Evolutionary conservation across 2,113 vertebrate species (phyloP).

Genomic region (Ctenomys sociabilis): DNA sequence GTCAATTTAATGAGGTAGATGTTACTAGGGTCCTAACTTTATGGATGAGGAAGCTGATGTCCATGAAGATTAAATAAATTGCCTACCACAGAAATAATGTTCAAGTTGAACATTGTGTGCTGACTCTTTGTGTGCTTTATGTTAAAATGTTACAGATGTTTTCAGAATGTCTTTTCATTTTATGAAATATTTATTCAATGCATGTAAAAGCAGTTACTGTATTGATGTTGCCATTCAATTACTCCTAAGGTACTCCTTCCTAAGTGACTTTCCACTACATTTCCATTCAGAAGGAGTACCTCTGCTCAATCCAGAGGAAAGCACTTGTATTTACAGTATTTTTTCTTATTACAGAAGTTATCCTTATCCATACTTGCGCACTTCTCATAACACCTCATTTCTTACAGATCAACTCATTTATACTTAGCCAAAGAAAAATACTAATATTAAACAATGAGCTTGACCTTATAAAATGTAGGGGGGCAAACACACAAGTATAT

Average conservation of each 20-base stretch:
- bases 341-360: conserved; percentile 41
- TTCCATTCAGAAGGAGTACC: conserved; percentile 27
- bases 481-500: no score
- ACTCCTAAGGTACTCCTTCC: background rate
- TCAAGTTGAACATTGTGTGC: background rate
- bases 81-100: background rate
- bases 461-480: conserved; percentile 64
- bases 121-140: background rate
- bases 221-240: background rate
- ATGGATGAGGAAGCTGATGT: background rate
- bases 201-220: background rate
- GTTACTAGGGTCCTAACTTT: background rate
- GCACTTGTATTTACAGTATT: conserved; percentile 50
- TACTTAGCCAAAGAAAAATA: conserved; percentile 74
- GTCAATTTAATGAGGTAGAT: background rate
- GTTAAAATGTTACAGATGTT: background rate
- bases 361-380: conserved; percentile 50
- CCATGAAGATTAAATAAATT: background rate
- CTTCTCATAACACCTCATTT: conserved; percentile 24
- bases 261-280: background rate
- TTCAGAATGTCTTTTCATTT: conserved; percentile 25
- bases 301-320: conserved; percentile 39
- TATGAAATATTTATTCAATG: background rate
- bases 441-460: conserved; percentile 63
- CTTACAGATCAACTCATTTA: conserved; percentile 69